Evolutionary conservation across 2,888 invertebrate species (phyloP), one percentile per base, ranked within the genome.

Genomic region (Limnephilus lunatus): DNA sequence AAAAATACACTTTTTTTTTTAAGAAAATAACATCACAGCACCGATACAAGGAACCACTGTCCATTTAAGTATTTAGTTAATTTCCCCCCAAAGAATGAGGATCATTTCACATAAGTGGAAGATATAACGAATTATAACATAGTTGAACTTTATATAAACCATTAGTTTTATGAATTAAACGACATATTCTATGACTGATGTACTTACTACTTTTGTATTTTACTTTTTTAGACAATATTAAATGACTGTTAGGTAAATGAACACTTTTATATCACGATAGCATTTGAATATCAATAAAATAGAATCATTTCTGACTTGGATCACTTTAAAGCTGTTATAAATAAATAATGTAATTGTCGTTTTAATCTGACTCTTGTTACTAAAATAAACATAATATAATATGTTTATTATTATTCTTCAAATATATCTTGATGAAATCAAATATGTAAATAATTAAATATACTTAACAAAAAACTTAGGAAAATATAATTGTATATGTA

Each of bases 241-340:
- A 89, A 89, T 80, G 88, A 89, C 88, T 89, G 88, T 89, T 89
- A 89, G 88, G 25, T 32, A 89, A 88, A 89, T 25, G 44, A 68
- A 88, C 53, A 30, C 68, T 68, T 88, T 89, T 80, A 30, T 81
- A 89, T 80, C 80, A 35, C 32, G 1, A 80, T 89, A 80, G 35
- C 31, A 80, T 80, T 89, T 31, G 68, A 32, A 89, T 89, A 89
- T 89, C 88, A 32, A 89, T 80, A 32, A 89, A 80, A 80, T 87
- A 53, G 31, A 68, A 35, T 89, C 32, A 89, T 89, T 89, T 89
- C 80, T 89, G 44, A 89, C 88, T n/a, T 12, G 25, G 30, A 88
- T 32, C 88, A 88, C 35, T 86, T 32, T 89, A 89, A 68, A 86
- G n/a, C 39, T 86, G 86, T 86, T 48, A 44, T 48, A 86, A 39